Evolutionary conservation across 2,113 vertebrate species (phyloP).

Genomic region (Oostethus manadensis): DNA sequence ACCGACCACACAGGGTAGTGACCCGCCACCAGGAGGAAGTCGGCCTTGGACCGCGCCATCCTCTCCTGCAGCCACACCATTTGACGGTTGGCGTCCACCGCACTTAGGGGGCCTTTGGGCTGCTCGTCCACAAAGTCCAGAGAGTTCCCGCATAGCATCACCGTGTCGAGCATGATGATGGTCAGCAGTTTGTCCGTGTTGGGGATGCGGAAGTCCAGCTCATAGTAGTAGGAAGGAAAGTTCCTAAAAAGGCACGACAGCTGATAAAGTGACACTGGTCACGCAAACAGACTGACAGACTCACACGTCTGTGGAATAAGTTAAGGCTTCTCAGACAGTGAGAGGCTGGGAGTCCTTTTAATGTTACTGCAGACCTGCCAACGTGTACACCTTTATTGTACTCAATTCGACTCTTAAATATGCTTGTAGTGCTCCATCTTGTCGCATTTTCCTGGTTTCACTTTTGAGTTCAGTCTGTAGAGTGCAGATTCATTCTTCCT

Average conservation of each 20-base stretch:
- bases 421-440: no score
- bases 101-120: constrained; percentile 59
- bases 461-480: no score
- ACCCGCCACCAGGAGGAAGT: constrained; percentile 83
- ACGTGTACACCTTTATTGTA: no score
- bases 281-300: not conserved
- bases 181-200: constrained; percentile 71
- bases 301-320: no score
- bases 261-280: not conserved
- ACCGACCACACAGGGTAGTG: constrained; percentile 92
- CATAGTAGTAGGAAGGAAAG: constrained; percentile 83
- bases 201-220: constrained; percentile 78
- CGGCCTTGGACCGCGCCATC: constrained; percentile 72
- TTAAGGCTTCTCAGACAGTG: no score
- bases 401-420: no score
- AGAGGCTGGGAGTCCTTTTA: no score
- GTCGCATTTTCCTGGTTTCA: no score
- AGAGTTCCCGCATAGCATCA: constrained; percentile 81
- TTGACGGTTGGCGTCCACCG: constrained; percentile 68
- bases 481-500: no score
- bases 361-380: no score
- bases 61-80: constrained; percentile 79
- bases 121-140: constrained; percentile 74
- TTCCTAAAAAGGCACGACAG: constrained; percentile 65
- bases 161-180: constrained; percentile 86